Evolutionary conservation across 2,888 invertebrate species (phyloP).

Genomic region (Scaptomyza cyrtandrae): DNA sequence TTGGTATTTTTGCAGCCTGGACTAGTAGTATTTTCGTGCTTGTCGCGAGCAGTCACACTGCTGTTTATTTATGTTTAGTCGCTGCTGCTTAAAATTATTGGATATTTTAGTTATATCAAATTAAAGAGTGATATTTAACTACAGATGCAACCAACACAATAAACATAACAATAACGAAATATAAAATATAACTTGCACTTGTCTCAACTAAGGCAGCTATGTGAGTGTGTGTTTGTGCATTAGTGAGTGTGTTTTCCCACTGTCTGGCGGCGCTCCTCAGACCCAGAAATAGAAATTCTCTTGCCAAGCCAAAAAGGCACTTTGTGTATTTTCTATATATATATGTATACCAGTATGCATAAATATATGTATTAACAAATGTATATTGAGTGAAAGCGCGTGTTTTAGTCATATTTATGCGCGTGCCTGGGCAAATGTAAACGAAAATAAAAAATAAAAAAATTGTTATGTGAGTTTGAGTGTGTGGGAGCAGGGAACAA

Average conservation of each 20-base stretch:
- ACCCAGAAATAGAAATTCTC: slow-evolving; percentile 62
- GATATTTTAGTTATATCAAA: slow-evolving; percentile 39
- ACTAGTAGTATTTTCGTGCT: slow-evolving; percentile 13
- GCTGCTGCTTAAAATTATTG: slow-evolving; percentile 49
- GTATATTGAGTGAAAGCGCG: slow-evolving; percentile 58
- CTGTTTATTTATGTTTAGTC: slow-evolving; percentile 67
- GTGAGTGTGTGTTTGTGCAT: slow-evolving; percentile 15
- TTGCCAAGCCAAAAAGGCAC: slow-evolving; percentile 38
- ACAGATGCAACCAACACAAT: slow-evolving; percentile 2
- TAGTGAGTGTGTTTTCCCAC: slow-evolving; percentile 16
- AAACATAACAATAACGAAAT: not conserved
- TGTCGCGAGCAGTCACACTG: slow-evolving; percentile 41
- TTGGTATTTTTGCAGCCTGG: slow-evolving; percentile 9
- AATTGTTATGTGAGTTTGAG: slow-evolving; percentile 3
- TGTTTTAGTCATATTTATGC: slow-evolving; percentile 57
- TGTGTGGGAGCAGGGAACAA: not conserved
- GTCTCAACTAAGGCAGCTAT: slow-evolving; percentile 9
- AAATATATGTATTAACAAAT: slow-evolving; percentile 36
- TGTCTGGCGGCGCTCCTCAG: slow-evolving; percentile 35
- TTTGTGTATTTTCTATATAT: slow-evolving; percentile 30
- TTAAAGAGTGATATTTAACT: slow-evolving; percentile 31
- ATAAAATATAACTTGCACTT: no score
- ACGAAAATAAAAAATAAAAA: slow-evolving; percentile 19
- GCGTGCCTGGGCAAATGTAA: slow-evolving; percentile 57
- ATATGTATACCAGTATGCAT: slow-evolving; percentile 6